Conservation (phyloP, 2,797 vertebrate species). For the Urosaurus nigricauda region DNA sequence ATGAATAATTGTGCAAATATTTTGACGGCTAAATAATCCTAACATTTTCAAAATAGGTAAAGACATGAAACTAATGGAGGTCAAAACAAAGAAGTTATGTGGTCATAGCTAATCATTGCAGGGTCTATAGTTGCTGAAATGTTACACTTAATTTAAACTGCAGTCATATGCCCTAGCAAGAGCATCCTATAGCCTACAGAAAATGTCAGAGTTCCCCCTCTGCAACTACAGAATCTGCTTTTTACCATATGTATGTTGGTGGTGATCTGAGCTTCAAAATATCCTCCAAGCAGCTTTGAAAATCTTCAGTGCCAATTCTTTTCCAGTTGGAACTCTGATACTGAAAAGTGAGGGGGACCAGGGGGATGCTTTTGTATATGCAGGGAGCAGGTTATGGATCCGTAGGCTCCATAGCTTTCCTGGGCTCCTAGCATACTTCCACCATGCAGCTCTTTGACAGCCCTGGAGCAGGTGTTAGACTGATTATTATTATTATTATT, state of each 20-base stretch:
- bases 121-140: not conserved
- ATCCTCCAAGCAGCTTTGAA: not conserved
- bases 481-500: too few species aligned
- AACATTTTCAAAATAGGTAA: conserved; percentile 22
- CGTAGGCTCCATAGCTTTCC: not conserved
- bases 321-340: not conserved
- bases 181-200: not conserved
- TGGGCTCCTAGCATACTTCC: not conserved
- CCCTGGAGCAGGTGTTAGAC: not conserved
- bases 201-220: not conserved
- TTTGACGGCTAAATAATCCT: conserved; percentile 13
- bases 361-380: too few species aligned
- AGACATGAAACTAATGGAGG: not conserved
- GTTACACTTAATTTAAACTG: not conserved
- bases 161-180: not conserved
- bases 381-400: not conserved
- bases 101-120: not conserved
- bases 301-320: not conserved
- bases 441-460: not conserved
- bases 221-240: not conserved
- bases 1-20: conserved; percentile 26
- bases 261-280: not conserved
- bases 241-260: not conserved
- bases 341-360: not conserved
- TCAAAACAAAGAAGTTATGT: not conserved